Evolutionary conservation across 2,113 vertebrate species (phyloP), one percentile per base, ranked within the genome.

Genomic region (Hiodon alosoides): DNA sequence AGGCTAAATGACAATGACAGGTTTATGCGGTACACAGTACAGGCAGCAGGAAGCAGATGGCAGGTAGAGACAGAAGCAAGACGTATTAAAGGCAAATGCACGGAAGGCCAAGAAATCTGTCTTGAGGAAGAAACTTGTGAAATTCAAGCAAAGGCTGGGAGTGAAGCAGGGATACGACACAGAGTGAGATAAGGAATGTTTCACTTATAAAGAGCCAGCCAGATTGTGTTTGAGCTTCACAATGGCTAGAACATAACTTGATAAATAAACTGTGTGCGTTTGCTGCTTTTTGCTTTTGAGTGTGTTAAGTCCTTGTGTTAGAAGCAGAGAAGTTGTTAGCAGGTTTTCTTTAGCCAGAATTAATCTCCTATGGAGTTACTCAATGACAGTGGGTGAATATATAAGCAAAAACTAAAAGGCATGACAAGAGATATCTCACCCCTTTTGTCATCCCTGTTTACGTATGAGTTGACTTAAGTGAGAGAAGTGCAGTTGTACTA

Each of bases 1-100:
- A 76, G 75, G 72, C 75, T 70, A 77, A 65, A 71, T 70, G 74
- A 75, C 72, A 74, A 70, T 79, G 77, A 82, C 71, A 79, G 8
- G 17, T 3, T 59, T 11, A 59, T 9, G 14, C 58, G 5, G 3
- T 9, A 11, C 14, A 11, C 14, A 9, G 9, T 9, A 59, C 14
- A 59, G 14, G 9, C 58, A 3, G 8, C 75, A 77, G 72, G 81
- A 73, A 74, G 75, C 76, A 7, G 74, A 31, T 58, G 67, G 64
- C 6, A 72, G 52, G 74, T 10, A 75, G 55, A 53, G 16, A 73
- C 14, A 59, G 58, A 9, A 2, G 58, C 58, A 59, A 14, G 58
- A 59, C 9, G 58, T 59, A 59, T 31, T 31, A 31, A 31, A 31
- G 31, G 31, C 4, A 59, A 59, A 9, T 14, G 14, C 58, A 4